phyloP scores from a whole-genome alignment of 2,113 vertebrate species.

The Epinephelus lanceolatus region DNA sequence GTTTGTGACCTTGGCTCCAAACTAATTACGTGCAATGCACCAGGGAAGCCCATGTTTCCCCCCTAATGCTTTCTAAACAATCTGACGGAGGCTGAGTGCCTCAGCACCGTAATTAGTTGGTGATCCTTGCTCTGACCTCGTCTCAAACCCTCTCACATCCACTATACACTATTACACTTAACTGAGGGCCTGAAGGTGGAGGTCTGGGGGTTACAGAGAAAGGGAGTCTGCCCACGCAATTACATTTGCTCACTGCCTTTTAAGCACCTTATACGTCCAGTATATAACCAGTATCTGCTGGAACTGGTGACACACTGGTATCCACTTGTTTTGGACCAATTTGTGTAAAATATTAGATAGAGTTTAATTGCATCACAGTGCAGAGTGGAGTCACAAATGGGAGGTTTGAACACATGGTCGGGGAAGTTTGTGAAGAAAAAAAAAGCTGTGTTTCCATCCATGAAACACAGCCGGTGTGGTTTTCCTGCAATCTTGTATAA shows the following conservation, averaged over 20 bases:
- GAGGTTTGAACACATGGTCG: slow-evolving; percentile 22
- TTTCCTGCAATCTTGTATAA: neutral
- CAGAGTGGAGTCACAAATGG: slow-evolving; percentile 21
- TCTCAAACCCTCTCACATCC: slow-evolving; percentile 70
- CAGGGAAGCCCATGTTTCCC: slow-evolving; percentile 67
- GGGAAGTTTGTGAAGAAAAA: neutral
- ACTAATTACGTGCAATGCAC: slow-evolving; percentile 81
- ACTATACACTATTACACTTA: slow-evolving; percentile 62
- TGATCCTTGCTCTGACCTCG: slow-evolving; percentile 74
- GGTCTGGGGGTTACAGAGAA: slow-evolving; percentile 29
- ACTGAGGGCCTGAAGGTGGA: slow-evolving; percentile 48
- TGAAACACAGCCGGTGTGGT: slow-evolving; percentile 17
- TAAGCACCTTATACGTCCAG: slow-evolving; percentile 45
- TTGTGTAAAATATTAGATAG: slow-evolving; percentile 38
- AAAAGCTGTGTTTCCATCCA: slow-evolving; percentile 9
- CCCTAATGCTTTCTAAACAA: slow-evolving; percentile 78
- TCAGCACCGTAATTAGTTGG: slow-evolving; percentile 74
- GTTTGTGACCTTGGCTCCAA: slow-evolving; percentile 78
- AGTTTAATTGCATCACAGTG: slow-evolving; percentile 38
- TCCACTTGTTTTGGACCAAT: slow-evolving; percentile 25
- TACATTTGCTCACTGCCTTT: slow-evolving; percentile 58
- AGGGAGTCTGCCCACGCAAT: slow-evolving; percentile 48
- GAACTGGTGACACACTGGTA: slow-evolving; percentile 5
- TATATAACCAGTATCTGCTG: neutral
- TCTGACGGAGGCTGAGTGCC: slow-evolving; percentile 72